Base-by-base conservation (phyloP, 2,888 invertebrate species). In the Cryptops parisi region DNA sequence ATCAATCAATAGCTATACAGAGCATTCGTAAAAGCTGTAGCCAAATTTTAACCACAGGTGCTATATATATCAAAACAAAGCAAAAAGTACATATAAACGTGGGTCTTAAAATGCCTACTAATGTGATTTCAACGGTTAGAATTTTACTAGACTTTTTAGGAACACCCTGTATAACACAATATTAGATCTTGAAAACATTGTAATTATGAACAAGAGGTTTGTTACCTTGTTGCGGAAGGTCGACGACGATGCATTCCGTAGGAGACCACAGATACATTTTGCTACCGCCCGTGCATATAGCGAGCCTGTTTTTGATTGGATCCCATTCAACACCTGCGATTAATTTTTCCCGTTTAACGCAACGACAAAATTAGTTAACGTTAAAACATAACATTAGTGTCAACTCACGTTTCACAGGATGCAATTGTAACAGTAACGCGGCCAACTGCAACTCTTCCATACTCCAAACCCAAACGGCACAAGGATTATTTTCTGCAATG, bases 241-340 rank as follows among this genome's bases (percentile, higher is more conserved):
- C 45, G 39, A 51, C 51, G 6, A 33, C 33, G 23, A 24, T 22
- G 24, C 45, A 44, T 19, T 39, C 50, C 22, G 50, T 64, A 1
- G 69, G 65, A 4, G 68, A 66, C 71, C 71, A 71, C 65, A 71
- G 66, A 62, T 67, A 70, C n/a, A 71, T 58, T 55, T 67, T 67
- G 59, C 65, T 67, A 50, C 59, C 62, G 9, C 67, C 67, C 21
- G 70, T 70, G 56, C 68, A 67, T 48, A 71, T 56, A 9, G 70
- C 70, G 47, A 71, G 62, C 17, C 69, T 60, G 15, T 65, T 50
- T 51, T 64, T 62, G 19, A 49, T 51, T 1, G 68, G 68, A 58
- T 70, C 69, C 71, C 71, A 71, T 38, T 59, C 59, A 12, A 68
- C 62, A 61, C 61, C 67, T 67, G 53, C 12, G n/a, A n/a, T n/a